Conservation (phyloP, 2,797 vertebrate species). For the Perodicticus potto region DNA sequence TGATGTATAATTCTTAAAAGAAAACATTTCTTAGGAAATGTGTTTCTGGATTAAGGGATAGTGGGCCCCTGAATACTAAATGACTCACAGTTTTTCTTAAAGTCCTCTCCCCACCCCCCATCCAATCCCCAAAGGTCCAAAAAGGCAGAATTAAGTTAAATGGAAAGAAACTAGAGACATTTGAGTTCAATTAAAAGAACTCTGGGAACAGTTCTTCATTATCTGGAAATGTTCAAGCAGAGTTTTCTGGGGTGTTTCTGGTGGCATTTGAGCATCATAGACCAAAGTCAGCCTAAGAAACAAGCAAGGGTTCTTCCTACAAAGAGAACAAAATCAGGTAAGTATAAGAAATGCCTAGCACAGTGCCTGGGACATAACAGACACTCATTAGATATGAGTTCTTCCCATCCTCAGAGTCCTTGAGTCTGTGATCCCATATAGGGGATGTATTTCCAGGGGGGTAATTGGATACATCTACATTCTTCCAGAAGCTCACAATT, state of each 20-base stretch:
- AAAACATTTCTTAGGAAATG: background rate
- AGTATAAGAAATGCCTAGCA: too few species aligned
- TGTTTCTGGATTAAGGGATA: background rate
- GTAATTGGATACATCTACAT: conserved; percentile 41
- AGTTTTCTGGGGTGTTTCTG: background rate
- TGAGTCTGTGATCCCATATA: background rate
- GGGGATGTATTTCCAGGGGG: conserved; percentile 5
- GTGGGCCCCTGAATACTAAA: background rate
- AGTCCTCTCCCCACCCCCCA: background rate
- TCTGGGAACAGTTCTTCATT: background rate
- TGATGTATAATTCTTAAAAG: background rate
- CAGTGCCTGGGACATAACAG: background rate
- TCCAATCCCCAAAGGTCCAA: too few species aligned
- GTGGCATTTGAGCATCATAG: background rate
- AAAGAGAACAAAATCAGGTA: background rate
- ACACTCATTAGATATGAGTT: background rate
- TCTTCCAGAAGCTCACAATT: conserved; percentile 62
- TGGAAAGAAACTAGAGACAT: background rate
- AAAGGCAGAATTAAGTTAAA: background rate
- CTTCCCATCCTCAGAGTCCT: background rate
- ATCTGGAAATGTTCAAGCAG: background rate
- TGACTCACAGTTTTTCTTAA: background rate
- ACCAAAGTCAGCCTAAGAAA: background rate
- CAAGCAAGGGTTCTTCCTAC: background rate
- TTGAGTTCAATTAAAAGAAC: background rate